phyloP scores from a whole-genome alignment of 2,113 vertebrate genomes.

The Corvus cornix region DNA sequence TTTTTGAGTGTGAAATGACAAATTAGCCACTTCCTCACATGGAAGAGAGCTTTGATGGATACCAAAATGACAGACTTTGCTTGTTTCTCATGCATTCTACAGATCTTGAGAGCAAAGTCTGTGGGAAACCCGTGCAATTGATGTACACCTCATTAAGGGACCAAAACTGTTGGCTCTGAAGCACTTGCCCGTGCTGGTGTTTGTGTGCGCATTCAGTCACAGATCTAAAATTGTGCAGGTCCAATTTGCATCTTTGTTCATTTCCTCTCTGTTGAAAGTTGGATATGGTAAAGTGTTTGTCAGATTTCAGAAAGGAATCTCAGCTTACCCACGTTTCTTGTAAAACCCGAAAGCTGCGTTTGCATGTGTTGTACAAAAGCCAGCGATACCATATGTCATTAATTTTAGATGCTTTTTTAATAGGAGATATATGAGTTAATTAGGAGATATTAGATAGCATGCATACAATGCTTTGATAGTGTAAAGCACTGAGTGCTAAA shows the following conservation, averaged over 20 bases:
- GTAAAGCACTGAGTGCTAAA: constrained; percentile 59
- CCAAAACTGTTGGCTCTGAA: not conserved
- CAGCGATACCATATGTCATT: constrained; percentile 16
- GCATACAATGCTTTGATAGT: constrained; percentile 36
- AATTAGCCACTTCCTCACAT: constrained; percentile 75
- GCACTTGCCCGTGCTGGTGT: not conserved
- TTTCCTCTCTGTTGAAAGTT: constrained; percentile 26
- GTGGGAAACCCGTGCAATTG: constrained; percentile 40
- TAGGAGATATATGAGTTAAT: constrained; percentile 54
- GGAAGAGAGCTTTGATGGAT: constrained; percentile 68
- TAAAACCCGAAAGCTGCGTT: not conserved
- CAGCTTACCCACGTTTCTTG: not conserved
- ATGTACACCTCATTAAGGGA: constrained; percentile 19
- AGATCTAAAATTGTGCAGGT: not conserved
- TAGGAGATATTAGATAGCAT: constrained; percentile 52
- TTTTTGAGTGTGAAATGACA: constrained; percentile 76
- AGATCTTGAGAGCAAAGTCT: constrained; percentile 49
- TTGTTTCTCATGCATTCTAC: constrained; percentile 67
- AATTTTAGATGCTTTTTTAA: constrained; percentile 44
- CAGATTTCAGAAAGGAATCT: constrained; percentile 15
- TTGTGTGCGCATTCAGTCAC: not conserved
- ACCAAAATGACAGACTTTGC: constrained; percentile 55
- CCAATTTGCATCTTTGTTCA: not conserved
- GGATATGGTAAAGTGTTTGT: not conserved
- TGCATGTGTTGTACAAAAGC: constrained; percentile 53